A percentile compares a stretch with the other conserved stretches of the same genome.
Evolutionary conservation across 2,888 invertebrate species (phyloP).

Genomic region (Drosophila parthenogenetica): DNA sequence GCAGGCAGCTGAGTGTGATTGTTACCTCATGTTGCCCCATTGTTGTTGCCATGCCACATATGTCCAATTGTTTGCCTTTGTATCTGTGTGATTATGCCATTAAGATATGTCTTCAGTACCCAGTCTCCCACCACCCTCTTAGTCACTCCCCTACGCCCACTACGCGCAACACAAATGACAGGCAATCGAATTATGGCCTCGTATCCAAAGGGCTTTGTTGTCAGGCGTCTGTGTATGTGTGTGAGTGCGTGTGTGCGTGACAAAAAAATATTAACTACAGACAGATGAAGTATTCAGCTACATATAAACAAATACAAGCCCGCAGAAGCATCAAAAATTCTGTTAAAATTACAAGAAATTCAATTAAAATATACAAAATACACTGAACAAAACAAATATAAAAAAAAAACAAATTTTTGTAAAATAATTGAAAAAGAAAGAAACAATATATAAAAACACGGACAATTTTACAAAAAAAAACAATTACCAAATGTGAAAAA

Average conservation of each 20-base stretch:
- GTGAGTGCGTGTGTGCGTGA: neutral
- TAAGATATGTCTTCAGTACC: conserved; percentile 41
- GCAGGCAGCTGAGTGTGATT: neutral
- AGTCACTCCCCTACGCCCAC: neutral
- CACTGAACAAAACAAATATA: no score
- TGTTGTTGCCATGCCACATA: conserved; percentile 67
- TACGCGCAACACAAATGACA: conserved; percentile 12
- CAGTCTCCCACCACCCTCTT: neutral
- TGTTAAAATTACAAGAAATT: no score
- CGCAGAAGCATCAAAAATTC: no score
- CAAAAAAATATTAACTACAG: neutral
- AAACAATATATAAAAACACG: no score
- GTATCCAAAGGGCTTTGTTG: conserved; percentile 41
- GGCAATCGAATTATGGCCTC: conserved; percentile 71
- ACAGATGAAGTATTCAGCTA: neutral
- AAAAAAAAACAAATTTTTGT: no score
- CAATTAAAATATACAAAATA: no score
- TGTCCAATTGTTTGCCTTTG: conserved; percentile 37
- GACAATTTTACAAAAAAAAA: no score
- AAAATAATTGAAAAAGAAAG: no score
- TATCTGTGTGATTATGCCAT: conserved; percentile 67
- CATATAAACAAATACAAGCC: no score
- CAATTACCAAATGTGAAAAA: no score
- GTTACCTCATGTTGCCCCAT: conserved; percentile 1
- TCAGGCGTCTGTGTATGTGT: conserved; percentile 12